phyloP scores from a whole-genome alignment of 2,888 invertebrate species.

The Portevinia maculata region DNA sequence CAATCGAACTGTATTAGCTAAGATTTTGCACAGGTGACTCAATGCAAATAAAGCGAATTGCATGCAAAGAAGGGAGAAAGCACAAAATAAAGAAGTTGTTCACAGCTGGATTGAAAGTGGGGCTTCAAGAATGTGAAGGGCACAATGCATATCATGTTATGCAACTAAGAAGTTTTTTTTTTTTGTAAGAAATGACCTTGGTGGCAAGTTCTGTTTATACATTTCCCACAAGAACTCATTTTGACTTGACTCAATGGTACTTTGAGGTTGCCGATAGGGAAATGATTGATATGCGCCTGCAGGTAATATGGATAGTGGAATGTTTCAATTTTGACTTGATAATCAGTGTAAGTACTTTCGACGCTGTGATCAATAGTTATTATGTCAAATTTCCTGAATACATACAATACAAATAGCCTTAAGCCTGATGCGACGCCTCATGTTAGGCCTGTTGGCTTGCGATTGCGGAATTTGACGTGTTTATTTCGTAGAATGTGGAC shows the following conservation, averaged over 20 bases:
- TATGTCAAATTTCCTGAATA: too few relatives aligned
- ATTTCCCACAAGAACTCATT: neutral
- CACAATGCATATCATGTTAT: neutral
- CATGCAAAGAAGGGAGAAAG: slow-evolving; percentile 8
- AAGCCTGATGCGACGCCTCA: too few relatives aligned
- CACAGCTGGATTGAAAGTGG: slow-evolving; percentile 12
- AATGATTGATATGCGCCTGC: neutral
- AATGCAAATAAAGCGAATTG: slow-evolving; percentile 1
- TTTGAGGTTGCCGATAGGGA: neutral
- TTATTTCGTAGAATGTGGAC: too few relatives aligned
- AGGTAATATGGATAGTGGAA: neutral
- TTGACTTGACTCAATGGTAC: neutral
- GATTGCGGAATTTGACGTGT: too few relatives aligned
- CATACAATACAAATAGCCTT: too few relatives aligned
- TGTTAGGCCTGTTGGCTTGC: too few relatives aligned
- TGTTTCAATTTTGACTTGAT: neutral
- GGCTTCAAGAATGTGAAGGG: slow-evolving; percentile 19
- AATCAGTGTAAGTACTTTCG: too few relatives aligned
- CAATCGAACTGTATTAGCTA: slow-evolving; percentile 2
- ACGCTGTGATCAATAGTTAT: too few relatives aligned
- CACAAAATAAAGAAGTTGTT: slow-evolving; percentile 9
- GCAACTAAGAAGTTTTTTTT: neutral
- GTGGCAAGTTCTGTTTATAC: neutral
- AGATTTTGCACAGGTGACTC: slow-evolving; percentile 1
- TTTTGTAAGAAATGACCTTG: slow-evolving; percentile 18